Evolutionary conservation across 2,888 invertebrate genomes (phyloP).

Genomic region (Prosapia bicincta): DNA sequence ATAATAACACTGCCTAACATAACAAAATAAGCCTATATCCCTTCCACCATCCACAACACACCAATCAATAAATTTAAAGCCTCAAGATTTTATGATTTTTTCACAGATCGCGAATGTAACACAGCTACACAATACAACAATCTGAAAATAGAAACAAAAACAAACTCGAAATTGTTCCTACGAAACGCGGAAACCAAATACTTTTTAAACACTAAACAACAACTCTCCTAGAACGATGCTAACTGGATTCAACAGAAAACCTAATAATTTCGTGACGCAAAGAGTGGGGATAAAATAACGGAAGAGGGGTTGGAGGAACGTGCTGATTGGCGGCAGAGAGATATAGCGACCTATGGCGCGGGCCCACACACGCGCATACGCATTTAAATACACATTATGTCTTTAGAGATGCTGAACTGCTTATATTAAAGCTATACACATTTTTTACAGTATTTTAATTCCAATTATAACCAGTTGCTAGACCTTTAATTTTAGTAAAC

Average conservation of each 20-base stretch:
- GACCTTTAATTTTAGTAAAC: too few relatives aligned
- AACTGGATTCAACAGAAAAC: neutral
- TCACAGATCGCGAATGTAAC: neutral
- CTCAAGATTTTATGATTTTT: neutral
- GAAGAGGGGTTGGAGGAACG: neutral
- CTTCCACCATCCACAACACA: neutral
- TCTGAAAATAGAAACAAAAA: neutral
- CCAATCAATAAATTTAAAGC: neutral
- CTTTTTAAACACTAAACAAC: neutral
- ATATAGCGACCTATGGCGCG: slow-evolving; percentile 20
- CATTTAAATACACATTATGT: neutral
- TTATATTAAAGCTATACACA: too few relatives aligned
- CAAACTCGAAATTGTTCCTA: neutral
- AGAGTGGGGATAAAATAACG: neutral
- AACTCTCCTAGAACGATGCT: neutral
- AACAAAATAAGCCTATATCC: neutral
- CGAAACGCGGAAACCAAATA: neutral
- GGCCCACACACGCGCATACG: slow-evolving; percentile 19
- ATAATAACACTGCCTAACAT: neutral
- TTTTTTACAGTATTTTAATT: too few relatives aligned
- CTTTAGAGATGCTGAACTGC: neutral
- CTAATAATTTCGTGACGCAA: neutral
- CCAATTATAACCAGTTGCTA: too few relatives aligned
- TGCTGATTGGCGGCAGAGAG: neutral
- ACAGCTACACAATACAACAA: neutral